Conservation (phyloP, 1,140 invertebrate species). For the Drepana arcuata region DNA sequence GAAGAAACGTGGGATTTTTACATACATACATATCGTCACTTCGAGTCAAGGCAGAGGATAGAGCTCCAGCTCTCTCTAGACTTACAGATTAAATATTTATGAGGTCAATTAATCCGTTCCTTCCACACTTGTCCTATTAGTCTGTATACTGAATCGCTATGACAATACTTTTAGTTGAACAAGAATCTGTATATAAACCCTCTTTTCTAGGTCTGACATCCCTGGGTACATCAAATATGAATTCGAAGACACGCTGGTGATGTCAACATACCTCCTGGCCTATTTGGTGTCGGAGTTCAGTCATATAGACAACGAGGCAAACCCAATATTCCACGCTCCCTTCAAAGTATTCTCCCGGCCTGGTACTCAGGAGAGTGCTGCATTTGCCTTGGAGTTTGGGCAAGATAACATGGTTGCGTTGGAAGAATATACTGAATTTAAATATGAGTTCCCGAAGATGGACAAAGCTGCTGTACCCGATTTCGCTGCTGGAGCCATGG, state of each 20-base stretch:
- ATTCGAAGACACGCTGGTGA: conserved; percentile 64
- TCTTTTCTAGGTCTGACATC: conserved; percentile 38
- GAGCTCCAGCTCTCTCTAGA: too few relatives aligned
- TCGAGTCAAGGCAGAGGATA: too few relatives aligned
- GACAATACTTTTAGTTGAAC: too few relatives aligned
- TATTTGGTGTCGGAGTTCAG: conserved; percentile 83
- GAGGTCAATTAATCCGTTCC: too few relatives aligned
- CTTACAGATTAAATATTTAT: too few relatives aligned
- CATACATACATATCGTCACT: too few relatives aligned
- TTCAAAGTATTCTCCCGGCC: conserved; percentile 78
- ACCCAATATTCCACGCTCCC: conserved; percentile 33
- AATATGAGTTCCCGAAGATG: conserved; percentile 70
- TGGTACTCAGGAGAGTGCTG: conserved; percentile 74
- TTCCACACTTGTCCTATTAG: too few relatives aligned
- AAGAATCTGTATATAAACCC: too few relatives aligned
- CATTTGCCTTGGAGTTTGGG: conserved; percentile 71
- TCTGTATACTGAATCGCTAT: too few relatives aligned
- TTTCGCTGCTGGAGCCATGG: conserved; percentile 86
- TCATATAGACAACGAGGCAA: conserved; percentile 49
- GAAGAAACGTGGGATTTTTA: too few relatives aligned
- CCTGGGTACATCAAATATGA: conserved; percentile 39
- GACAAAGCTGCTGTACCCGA: conserved; percentile 84
- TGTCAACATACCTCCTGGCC: conserved; percentile 84
- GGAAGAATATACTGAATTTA: conserved; percentile 66
- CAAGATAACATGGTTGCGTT: conserved; percentile 71